A percentile compares a stretch with the other conserved stretches of the same genome.
Conservation (phyloP, 2,888 invertebrate genomes). For the Ligdia adustata region DNA sequence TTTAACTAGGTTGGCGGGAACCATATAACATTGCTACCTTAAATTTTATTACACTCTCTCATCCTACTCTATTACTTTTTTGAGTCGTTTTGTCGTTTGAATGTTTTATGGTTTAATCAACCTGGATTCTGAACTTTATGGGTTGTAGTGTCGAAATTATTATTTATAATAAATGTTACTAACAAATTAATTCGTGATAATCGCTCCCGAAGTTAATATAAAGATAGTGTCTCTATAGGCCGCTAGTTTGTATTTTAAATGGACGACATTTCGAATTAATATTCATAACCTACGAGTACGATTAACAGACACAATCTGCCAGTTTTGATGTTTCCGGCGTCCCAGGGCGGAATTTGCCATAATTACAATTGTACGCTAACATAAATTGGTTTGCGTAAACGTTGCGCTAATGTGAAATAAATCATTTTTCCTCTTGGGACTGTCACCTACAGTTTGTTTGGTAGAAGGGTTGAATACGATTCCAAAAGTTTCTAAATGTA, state of each 20-base stretch:
- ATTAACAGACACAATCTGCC: neutral
- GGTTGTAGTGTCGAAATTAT: no score
- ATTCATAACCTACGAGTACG: no score
- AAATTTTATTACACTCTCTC: conserved; percentile 2
- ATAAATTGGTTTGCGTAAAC: conserved; percentile 8
- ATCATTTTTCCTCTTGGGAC: conserved; percentile 7
- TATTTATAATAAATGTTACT: neutral
- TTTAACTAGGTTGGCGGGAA: conserved; percentile 17
- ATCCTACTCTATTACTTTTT: no score
- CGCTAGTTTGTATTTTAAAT: no score
- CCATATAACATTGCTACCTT: conserved; percentile 3
- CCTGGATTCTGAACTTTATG: no score
- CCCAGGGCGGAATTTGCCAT: no score
- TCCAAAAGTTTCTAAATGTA: neutral
- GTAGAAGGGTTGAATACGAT: neutral
- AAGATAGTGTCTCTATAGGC: no score
- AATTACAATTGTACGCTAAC: conserved; percentile 1
- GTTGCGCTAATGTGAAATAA: conserved; percentile 8
- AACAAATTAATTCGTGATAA: neutral
- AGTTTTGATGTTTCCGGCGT: no score
- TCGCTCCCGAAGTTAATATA: no score
- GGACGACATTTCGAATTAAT: no score
- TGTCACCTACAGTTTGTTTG: conserved; percentile 4
- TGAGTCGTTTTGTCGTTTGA: no score
- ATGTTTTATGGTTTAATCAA: no score